Evolutionary conservation across 2,797 vertebrate genomes (phyloP).

Genomic region (Podargus strigoides): DNA sequence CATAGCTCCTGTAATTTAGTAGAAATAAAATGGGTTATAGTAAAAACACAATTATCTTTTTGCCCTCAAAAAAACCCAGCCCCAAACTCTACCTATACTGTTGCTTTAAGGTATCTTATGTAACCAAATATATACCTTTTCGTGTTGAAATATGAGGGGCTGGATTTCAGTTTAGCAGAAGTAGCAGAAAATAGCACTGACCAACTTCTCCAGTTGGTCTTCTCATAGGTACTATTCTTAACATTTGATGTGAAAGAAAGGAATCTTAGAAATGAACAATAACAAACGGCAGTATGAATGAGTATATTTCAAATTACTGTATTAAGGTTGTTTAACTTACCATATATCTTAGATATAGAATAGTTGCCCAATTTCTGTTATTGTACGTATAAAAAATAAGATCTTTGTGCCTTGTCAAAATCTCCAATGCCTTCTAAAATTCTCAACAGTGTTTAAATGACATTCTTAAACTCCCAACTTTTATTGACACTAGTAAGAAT

Average conservation of each 20-base stretch:
- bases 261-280: background rate
- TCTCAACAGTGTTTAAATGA: background rate
- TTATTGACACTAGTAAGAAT: background rate
- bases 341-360: background rate
- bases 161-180: background rate
- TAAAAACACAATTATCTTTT: background rate
- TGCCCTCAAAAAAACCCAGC: background rate
- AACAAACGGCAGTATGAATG: background rate
- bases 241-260: background rate
- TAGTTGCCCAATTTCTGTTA: background rate
- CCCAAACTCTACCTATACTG: background rate
- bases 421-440: background rate
- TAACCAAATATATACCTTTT: background rate
- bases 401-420: background rate
- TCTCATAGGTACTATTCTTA: background rate
- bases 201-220: background rate
- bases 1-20: background rate
- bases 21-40: background rate
- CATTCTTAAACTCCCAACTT: background rate
- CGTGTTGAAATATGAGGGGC: background rate
- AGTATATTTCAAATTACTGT: background rate
- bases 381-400: background rate
- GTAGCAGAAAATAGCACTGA: background rate
- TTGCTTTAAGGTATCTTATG: background rate
- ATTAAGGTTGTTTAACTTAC: background rate